Evolutionary conservation across 2,797 vertebrate genomes (phyloP).

Genomic region (Cossypha caffra): DNA sequence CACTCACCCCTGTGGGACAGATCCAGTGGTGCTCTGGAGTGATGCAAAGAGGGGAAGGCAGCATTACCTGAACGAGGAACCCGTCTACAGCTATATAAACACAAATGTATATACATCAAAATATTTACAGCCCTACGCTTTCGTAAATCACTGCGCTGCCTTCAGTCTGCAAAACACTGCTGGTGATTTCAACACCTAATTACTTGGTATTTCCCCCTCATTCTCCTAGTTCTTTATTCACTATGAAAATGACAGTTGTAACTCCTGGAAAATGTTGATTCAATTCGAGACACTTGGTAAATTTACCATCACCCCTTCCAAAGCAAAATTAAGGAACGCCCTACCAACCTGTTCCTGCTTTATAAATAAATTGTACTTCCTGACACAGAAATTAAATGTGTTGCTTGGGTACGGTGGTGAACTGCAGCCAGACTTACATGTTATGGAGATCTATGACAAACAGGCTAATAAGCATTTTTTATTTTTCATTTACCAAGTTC

Average conservation of each 20-base stretch:
- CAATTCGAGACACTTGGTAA: conserved; percentile 76
- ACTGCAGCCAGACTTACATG: not conserved
- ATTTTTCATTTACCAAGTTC: not conserved
- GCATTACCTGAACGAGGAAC: not conserved
- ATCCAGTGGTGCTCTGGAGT: not conserved
- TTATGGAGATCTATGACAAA: not conserved
- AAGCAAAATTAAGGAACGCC: conserved; percentile 80
- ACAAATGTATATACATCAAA: not conserved
- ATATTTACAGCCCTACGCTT: conserved; percentile 16
- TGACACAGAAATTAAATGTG: not conserved
- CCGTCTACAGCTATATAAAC: not conserved
- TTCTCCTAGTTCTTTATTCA: not conserved
- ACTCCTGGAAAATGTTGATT: conserved; percentile 76
- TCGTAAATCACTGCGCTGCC: not conserved
- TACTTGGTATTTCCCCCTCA: not conserved
- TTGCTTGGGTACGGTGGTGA: not conserved
- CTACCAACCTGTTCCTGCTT: conserved; percentile 73
- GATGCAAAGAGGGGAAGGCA: not conserved
- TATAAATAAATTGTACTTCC: conserved; percentile 73
- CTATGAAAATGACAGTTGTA: conserved; percentile 72
- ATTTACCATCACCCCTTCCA: conserved; percentile 81
- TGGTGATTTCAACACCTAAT: not conserved
- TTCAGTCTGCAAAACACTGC: not conserved
- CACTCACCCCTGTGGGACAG: not conserved
- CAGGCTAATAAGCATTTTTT: not conserved